These are phyloP conservation scores for Callyntrura guangdongensis DNA, from an alignment of 2,888 invertebrate genomes.

Conservation along the genomic window DNA sequence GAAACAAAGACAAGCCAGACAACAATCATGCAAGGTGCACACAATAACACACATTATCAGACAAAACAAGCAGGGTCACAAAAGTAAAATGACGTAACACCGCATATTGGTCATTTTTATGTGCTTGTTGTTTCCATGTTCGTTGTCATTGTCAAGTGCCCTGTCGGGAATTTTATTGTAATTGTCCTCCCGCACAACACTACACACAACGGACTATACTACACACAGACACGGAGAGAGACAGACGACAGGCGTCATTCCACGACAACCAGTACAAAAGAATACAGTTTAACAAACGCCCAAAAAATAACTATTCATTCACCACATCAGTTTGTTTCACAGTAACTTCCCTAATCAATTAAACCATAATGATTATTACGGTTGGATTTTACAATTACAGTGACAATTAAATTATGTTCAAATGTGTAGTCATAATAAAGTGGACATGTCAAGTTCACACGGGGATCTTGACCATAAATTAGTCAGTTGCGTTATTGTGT, in stretches of 20 bases:
- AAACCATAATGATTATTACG: background rate
- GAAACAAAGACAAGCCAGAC: too few species aligned
- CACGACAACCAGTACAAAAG: background rate
- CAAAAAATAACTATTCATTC: background rate
- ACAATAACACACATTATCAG: background rate
- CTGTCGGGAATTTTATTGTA: constrained; percentile 2
- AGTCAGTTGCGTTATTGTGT: background rate
- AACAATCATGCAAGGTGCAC: background rate
- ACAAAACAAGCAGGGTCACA: constrained; percentile 8
- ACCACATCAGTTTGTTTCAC: background rate
- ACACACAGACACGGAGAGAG: background rate
- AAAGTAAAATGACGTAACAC: background rate
- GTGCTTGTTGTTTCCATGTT: background rate
- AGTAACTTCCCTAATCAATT: background rate
- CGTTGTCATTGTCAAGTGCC: constrained; percentile 13
- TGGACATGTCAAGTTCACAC: constrained; percentile 52
- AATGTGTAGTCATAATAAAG: background rate
- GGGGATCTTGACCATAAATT: constrained; percentile 62
- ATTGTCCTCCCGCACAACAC: background rate
- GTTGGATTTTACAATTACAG: too few species aligned
- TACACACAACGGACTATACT: background rate
- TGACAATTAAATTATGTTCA: background rate
- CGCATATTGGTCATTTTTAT: constrained; percentile 17
- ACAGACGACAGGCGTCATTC: background rate
- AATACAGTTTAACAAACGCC: background rate